phyloP scores from a whole-genome alignment of 2,888 invertebrate species.

The Osmoderma eremita region DNA sequence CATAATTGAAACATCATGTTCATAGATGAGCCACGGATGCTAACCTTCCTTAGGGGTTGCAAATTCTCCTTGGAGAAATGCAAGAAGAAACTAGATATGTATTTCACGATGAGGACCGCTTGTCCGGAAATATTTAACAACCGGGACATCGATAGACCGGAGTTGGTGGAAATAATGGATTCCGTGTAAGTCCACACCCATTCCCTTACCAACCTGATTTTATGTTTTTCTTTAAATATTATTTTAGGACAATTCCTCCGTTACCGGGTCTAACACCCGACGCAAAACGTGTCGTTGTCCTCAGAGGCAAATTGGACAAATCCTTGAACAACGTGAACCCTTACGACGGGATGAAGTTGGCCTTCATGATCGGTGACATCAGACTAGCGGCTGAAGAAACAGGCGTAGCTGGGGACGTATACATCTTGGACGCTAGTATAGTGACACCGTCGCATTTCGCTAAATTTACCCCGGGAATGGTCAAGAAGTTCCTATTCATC shows the following conservation, averaged over 20 bases:
- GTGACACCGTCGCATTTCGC: conserved; percentile 84
- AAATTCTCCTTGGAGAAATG: conserved; percentile 88
- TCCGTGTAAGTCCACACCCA: conserved; percentile 71
- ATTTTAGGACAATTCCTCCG: conserved; percentile 78
- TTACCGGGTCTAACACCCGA: conserved; percentile 84
- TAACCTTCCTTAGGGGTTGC: conserved; percentile 85
- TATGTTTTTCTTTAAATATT: conserved; percentile 42
- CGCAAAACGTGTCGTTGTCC: conserved; percentile 79
- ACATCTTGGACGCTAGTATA: conserved; percentile 81
- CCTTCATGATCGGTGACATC: conserved; percentile 86
- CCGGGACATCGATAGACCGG: conserved; percentile 77
- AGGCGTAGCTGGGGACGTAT: conserved; percentile 87
- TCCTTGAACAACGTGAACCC: conserved; percentile 77
- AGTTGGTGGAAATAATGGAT: conserved; percentile 75
- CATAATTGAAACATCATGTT: no score
- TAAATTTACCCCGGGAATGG: conserved; percentile 82
- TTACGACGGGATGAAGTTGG: conserved; percentile 82
- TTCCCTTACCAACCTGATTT: background rate
- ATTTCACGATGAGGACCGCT: conserved; percentile 85
- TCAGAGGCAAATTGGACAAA: conserved; percentile 78
- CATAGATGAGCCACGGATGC: conserved; percentile 79
- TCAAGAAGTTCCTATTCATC: conserved; percentile 87
- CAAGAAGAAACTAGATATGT: conserved; percentile 87
- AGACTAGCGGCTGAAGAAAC: conserved; percentile 79
- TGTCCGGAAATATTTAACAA: conserved; percentile 85